Percentiles rank a stretch among this genome's conserved stretches.
Evolutionary conservation across 2,888 invertebrate species (phyloP).

Genomic region (Geophilus truncorum): DNA sequence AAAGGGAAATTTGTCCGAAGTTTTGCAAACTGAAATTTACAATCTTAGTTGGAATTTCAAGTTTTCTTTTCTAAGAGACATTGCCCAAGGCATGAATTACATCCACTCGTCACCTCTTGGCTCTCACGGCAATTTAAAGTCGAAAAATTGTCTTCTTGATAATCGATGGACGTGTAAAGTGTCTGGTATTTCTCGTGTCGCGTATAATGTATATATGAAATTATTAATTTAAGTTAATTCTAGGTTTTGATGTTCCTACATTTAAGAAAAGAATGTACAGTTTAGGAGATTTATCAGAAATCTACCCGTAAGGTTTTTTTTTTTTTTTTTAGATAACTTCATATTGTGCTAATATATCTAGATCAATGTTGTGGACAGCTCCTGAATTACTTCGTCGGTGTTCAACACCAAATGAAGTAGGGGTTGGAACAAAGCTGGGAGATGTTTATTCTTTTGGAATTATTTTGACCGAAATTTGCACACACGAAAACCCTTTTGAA

Average conservation of each 20-base stretch:
- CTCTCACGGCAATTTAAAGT: constrained; percentile 12
- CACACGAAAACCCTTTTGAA: not conserved
- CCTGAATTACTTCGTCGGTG: constrained; percentile 6
- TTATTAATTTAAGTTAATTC: not conserved
- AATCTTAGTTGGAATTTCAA: constrained; percentile 28
- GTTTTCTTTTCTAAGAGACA: constrained; percentile 13
- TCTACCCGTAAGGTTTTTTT: not conserved
- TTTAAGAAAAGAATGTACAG: not conserved
- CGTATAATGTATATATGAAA: not conserved
- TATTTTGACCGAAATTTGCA: constrained; percentile 3
- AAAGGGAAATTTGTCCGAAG: constrained; percentile 30
- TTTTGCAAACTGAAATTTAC: not conserved
- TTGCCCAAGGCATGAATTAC: constrained; percentile 9
- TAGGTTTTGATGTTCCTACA: not conserved
- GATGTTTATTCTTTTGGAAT: constrained; percentile 19
- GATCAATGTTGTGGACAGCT: constrained; percentile 22
- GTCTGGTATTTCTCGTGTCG: not conserved
- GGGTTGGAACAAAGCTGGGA: not conserved
- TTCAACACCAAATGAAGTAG: not conserved
- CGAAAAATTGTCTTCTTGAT: constrained; percentile 28
- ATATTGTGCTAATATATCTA: not conserved
- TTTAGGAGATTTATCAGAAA: not conserved
- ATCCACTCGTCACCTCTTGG: not conserved
- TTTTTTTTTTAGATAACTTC: not conserved
- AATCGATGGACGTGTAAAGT: constrained; percentile 32